Percentiles rank a stretch among this genome's conserved stretches.
phyloP scores from a whole-genome alignment of 2,888 invertebrate species.

The Protodeltote pygarga region DNA sequence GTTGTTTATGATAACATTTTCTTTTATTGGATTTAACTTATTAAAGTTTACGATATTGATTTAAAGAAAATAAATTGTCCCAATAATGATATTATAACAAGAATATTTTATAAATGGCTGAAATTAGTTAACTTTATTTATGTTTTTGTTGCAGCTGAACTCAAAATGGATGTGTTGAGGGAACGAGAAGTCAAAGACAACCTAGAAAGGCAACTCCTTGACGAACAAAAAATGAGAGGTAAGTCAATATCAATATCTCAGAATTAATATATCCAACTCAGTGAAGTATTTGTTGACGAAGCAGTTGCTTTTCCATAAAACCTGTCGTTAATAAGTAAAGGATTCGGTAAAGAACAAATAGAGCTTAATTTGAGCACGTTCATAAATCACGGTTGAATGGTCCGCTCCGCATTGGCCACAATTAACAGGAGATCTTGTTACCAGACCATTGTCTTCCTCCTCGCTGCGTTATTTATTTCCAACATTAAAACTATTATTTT shows the following conservation, averaged over 20 bases:
- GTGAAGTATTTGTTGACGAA: too few species aligned
- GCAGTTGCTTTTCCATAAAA: too few species aligned
- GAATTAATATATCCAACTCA: conserved; percentile 1
- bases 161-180: conserved; percentile 97
- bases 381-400: conserved; percentile 77
- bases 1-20: conserved; percentile 67
- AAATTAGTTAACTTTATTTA: too few species aligned
- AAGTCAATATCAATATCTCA: conserved; percentile 73
- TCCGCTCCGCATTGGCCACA: conserved; percentile 75
- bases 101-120: too few species aligned
- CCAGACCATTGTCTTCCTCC: conserved; percentile 81
- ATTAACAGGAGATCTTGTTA: conserved; percentile 83
- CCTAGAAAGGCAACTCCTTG: conserved; percentile 96
- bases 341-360: conserved; percentile 68
- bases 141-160: conserved; percentile 92
- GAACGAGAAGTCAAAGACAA: conserved; percentile 98
- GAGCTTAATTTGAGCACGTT: conserved; percentile 76
- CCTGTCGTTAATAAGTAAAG: conserved; percentile 33
- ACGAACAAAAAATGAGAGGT: conserved; percentile 98
- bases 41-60: conserved; percentile 44
- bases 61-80: conserved; percentile 14
- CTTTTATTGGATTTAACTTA: conserved; percentile 59
- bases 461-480: conserved; percentile 80
- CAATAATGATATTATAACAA: too few species aligned
- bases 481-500: conserved; percentile 82